Conservation (phyloP, 2,888 invertebrate species). For the Sepioteuthis lessoniana region DNA sequence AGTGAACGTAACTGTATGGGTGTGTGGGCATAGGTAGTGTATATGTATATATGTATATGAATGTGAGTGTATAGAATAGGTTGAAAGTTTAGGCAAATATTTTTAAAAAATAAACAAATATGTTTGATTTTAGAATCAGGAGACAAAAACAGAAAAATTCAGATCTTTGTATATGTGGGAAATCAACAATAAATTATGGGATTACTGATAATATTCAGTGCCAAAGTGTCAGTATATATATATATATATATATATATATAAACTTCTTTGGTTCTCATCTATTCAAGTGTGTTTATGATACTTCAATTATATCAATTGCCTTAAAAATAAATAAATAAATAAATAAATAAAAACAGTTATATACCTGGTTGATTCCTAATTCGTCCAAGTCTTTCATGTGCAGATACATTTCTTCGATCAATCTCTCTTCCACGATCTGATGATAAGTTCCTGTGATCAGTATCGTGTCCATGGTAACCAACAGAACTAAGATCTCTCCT, state of each 20-base stretch:
- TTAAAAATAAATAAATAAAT: neutral
- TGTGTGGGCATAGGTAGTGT: too few species aligned
- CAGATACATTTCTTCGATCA: constrained; percentile 41
- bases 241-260: too few species aligned
- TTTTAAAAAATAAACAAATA: too few species aligned
- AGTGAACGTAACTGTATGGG: too few species aligned
- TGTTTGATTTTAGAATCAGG: too few species aligned
- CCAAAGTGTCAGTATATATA: too few species aligned
- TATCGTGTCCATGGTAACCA: constrained; percentile 16
- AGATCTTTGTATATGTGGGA: neutral
- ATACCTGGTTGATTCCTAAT: constrained; percentile 36
- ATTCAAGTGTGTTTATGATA: too few species aligned
- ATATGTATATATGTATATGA: too few species aligned
- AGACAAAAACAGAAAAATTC: neutral
- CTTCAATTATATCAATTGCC: too few species aligned
- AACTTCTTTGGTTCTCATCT: too few species aligned
- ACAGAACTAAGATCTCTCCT: constrained; percentile 35
- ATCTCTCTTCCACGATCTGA: neutral
- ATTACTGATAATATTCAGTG: neutral
- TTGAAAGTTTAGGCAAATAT: too few species aligned
- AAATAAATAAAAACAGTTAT: neutral
- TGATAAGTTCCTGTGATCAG: neutral
- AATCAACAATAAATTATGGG: neutral
- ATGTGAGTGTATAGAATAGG: too few species aligned
- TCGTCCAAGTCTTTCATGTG: constrained; percentile 41